phyloP scores from a whole-genome alignment of 2,113 vertebrate genomes.

The Xiphias gladius region DNA sequence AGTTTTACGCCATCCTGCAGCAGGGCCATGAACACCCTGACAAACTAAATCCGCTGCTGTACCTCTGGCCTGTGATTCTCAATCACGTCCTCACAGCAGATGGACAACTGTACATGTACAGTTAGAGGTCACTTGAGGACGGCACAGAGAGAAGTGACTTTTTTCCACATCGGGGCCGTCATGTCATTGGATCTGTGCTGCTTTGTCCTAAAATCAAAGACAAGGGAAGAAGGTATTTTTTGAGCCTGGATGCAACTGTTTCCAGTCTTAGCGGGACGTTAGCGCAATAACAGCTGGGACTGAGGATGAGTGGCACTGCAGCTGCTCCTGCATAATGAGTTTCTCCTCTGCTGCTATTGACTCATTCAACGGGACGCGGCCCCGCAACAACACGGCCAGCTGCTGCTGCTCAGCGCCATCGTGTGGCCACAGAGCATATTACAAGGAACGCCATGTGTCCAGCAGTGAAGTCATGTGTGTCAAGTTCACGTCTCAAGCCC shows the following conservation, averaged over 20 bases:
- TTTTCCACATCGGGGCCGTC: background rate
- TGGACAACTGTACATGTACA: conserved; percentile 9
- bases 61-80: conserved; percentile 36
- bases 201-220: background rate
- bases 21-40: background rate
- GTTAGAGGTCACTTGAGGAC: conserved; percentile 37
- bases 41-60: conserved; percentile 35
- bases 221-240: background rate
- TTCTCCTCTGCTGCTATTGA: background rate
- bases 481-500: too few species aligned
- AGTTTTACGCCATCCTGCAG: conserved; percentile 30
- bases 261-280: background rate
- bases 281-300: background rate
- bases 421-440: conserved; percentile 36
- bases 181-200: background rate
- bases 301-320: conserved; percentile 19
- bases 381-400: conserved; percentile 1
- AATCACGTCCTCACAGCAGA: conserved; percentile 29
- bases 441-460: background rate
- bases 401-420: conserved; percentile 49
- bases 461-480: background rate
- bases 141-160: background rate
- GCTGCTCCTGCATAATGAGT: conserved; percentile 4
- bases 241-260: background rate
- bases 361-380: conserved; percentile 14